These are phyloP conservation scores for Colossoma macropomum DNA, from an alignment of 2,113 vertebrate genomes.

Conservation along the genomic window DNA sequence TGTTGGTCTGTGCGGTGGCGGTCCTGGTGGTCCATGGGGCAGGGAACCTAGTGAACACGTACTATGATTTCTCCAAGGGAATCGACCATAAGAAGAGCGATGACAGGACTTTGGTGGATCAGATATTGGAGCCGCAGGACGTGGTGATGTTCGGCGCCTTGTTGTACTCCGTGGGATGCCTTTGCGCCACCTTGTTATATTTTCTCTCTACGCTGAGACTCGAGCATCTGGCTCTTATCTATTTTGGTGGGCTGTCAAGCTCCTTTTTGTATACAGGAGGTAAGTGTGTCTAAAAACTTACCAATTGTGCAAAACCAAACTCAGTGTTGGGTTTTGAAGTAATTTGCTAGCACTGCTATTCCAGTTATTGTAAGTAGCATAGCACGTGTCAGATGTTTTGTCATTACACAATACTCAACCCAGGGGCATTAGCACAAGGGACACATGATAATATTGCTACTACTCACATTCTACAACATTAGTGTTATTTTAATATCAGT, in stretches of 20 bases:
- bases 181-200: slow-evolving; percentile 89
- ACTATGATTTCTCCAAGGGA: slow-evolving; percentile 98
- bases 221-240: slow-evolving; percentile 95
- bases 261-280: slow-evolving; percentile 98
- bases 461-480: background rate
- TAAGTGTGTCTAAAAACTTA: slow-evolving; percentile 67
- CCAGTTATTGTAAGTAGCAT: background rate
- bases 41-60: slow-evolving; percentile 96
- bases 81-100: slow-evolving; percentile 99
- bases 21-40: slow-evolving; percentile 95
- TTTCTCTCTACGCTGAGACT: slow-evolving; percentile 86
- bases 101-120: slow-evolving; percentile 95
- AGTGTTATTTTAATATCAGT: background rate
- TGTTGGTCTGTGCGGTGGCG: slow-evolving; percentile 88
- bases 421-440: background rate
- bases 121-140: slow-evolving; percentile 92
- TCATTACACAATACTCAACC: background rate
- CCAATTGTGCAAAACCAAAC: background rate
- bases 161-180: slow-evolving; percentile 91
- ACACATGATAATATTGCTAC: background rate
- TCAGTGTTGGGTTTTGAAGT: background rate
- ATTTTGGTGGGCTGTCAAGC: slow-evolving; percentile 96
- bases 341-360: background rate
- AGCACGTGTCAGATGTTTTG: background rate
- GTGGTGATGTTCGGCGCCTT: slow-evolving; percentile 94